A percentile compares a stretch with the other conserved stretches of the same genome.
These are phyloP conservation scores for Chloebia gouldiae DNA, from an alignment of 2,113 vertebrate species.

Conservation along the genomic window DNA sequence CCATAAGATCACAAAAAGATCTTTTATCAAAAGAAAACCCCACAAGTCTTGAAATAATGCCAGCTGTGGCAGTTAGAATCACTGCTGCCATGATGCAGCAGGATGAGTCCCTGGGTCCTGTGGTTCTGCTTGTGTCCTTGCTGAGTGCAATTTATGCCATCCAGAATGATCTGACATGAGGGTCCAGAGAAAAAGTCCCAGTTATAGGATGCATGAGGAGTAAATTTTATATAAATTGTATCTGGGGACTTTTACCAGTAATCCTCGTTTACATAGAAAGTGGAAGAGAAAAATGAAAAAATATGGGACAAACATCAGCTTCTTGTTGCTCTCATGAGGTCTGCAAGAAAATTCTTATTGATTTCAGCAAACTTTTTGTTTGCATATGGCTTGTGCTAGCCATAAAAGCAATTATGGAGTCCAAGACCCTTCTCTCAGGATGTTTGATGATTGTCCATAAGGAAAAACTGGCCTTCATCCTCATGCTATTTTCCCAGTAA, in stretches of 20 bases:
- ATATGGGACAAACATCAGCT: neutral
- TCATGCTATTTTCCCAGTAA: neutral
- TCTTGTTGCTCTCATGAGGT: neutral
- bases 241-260: neutral
- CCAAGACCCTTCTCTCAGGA: neutral
- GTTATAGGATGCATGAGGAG: neutral
- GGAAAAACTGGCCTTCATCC: neutral
- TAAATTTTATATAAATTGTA: neutral
- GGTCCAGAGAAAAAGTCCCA: neutral
- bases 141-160: neutral
- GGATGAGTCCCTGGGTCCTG: accelerated
- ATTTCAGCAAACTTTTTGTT: neutral
- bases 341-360: neutral
- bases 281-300: neutral
- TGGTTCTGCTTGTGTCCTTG: neutral
- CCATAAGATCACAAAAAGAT: neutral
- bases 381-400: neutral
- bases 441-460: neutral
- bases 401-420: neutral
- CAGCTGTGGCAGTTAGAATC: neutral
- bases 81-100: neutral
- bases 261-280: neutral
- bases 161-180: neutral
- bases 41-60: neutral
- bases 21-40: neutral